Conservation (phyloP, 2,888 invertebrate species). For the Standfussiana lucernea region DNA sequence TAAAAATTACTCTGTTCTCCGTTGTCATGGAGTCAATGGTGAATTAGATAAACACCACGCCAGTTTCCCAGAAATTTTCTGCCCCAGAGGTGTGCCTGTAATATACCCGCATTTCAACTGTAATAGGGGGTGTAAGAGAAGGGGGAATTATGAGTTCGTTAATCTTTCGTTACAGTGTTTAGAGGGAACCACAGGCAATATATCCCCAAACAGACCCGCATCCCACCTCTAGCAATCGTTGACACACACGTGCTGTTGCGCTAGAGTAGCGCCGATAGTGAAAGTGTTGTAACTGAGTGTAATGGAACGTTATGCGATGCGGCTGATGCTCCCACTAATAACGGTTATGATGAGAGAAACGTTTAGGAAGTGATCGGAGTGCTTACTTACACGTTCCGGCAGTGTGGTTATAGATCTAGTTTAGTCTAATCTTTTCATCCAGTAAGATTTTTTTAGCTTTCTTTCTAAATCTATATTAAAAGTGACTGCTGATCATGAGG, state of each 20-base stretch:
- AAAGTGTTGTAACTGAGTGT: conserved; percentile 72
- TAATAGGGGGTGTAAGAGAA: background rate
- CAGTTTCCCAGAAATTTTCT: background rate
- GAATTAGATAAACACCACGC: background rate
- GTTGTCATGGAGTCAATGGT: background rate
- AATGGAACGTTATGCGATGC: conserved; percentile 56
- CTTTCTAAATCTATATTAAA: background rate
- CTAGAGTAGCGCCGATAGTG: conserved; percentile 78
- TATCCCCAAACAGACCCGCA: conserved; percentile 1
- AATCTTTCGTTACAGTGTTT: background rate
- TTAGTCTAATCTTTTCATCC: background rate
- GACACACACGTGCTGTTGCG: conserved; percentile 66
- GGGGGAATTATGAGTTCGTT: background rate
- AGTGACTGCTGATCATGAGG: background rate
- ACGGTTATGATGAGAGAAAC: conserved; percentile 68
- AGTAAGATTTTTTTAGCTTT: background rate
- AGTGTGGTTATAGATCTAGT: background rate
- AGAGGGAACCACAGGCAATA: background rate
- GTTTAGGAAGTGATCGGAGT: conserved; percentile 49
- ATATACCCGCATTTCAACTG: background rate
- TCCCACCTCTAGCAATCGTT: conserved; percentile 23
- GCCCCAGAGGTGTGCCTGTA: background rate
- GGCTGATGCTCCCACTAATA: conserved; percentile 57
- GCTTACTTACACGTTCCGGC: background rate
- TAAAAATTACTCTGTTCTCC: background rate